These are phyloP conservation scores for Melipona quadrifasciata DNA, from an alignment of 1,140 invertebrate genomes.

Conservation along the genomic window DNA sequence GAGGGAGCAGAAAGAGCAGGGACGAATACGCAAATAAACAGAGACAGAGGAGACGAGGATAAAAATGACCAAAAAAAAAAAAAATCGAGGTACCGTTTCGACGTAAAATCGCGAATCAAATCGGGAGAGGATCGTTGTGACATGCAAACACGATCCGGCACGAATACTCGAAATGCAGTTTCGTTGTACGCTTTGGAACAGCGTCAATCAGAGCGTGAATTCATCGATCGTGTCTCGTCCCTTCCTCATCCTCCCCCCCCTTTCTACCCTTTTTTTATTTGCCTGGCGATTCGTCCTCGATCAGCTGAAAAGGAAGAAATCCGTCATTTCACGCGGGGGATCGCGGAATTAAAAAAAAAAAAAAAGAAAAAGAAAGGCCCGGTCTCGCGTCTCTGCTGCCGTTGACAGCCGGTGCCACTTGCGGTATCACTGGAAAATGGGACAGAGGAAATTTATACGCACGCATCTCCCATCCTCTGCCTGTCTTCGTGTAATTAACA, in stretches of 20 bases:
- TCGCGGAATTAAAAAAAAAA: not conserved
- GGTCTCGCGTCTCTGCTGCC: not conserved
- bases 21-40: not conserved
- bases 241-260: too few species aligned
- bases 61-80: not conserved
- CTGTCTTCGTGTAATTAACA: constrained; percentile 36
- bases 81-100: constrained; percentile 1
- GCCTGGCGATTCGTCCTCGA: not conserved
- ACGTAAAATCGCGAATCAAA: constrained; percentile 19
- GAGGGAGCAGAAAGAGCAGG: not conserved
- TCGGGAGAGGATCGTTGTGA: constrained; percentile 11
- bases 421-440: constrained; percentile 14
- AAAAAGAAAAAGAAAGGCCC: not conserved
- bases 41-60: not conserved
- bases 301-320: constrained; percentile 38
- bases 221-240: constrained; percentile 31
- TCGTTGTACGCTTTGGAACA: constrained; percentile 48
- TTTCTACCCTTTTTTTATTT: not conserved
- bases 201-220: constrained; percentile 47
- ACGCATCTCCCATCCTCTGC: not conserved
- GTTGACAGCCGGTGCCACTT: constrained; percentile 26
- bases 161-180: constrained; percentile 48
- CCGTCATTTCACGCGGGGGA: constrained; percentile 32
- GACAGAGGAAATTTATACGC: constrained; percentile 31
- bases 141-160: constrained; percentile 22